phyloP scores from a whole-genome alignment of 2,888 invertebrate genomes.

The Trissolcus brochymenae region DNA sequence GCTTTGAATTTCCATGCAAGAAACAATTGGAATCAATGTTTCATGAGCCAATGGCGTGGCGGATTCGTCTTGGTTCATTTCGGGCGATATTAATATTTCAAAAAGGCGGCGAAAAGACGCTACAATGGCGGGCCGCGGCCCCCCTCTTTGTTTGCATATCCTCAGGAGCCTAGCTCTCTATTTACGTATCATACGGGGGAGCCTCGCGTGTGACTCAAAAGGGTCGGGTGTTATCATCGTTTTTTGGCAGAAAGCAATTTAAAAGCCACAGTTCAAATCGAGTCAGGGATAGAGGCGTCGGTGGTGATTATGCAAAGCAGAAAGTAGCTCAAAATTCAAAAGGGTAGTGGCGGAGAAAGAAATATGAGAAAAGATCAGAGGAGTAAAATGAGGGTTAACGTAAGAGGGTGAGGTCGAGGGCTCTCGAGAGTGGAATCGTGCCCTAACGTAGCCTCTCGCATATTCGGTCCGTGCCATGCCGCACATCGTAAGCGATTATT shows the following conservation, averaged over 20 bases:
- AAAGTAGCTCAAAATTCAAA: slow-evolving; percentile 56
- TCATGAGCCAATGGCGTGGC: slow-evolving; percentile 20
- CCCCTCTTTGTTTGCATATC: slow-evolving; percentile 40
- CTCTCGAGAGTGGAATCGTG: slow-evolving; percentile 62
- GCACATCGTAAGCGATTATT: slow-evolving; percentile 73
- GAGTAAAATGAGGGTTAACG: slow-evolving; percentile 57
- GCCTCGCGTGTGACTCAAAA: slow-evolving; percentile 21
- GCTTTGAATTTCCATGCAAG: slow-evolving; percentile 45
- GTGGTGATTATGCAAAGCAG: slow-evolving; percentile 56
- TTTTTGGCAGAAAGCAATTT: slow-evolving; percentile 41
- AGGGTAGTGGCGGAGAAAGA: slow-evolving; percentile 41
- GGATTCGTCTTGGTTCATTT: slow-evolving; percentile 42
- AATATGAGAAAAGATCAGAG: slow-evolving; percentile 54
- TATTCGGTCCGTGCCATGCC: slow-evolving; percentile 60
- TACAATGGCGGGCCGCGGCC: slow-evolving; percentile 20
- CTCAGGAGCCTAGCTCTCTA: slow-evolving; percentile 33
- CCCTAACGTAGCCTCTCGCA: slow-evolving; percentile 62
- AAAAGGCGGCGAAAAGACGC: slow-evolving; percentile 21
- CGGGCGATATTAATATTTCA: slow-evolving; percentile 43
- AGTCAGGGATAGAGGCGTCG: slow-evolving; percentile 39
- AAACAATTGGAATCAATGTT: slow-evolving; percentile 55
- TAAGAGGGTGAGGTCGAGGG: slow-evolving; percentile 54
- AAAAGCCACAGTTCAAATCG: slow-evolving; percentile 43
- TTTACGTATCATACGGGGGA: slow-evolving; percentile 11
- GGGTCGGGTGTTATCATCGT: slow-evolving; percentile 42